Base-by-base conservation (phyloP, 2,888 invertebrate species). In the Cryptocephalus primarius region DNA sequence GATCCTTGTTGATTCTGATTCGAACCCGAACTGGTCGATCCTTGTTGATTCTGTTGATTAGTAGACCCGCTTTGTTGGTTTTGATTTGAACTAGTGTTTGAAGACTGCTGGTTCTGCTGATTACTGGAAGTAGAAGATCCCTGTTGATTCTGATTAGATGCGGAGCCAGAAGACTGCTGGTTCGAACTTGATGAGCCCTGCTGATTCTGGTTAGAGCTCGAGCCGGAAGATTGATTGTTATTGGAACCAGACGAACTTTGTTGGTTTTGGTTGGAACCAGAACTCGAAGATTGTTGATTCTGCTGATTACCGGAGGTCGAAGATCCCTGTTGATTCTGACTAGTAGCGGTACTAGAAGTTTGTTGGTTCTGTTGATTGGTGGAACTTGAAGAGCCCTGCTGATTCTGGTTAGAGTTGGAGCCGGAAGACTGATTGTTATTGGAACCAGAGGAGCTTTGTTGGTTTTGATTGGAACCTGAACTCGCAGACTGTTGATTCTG, bases 1-100 rank as follows among this genome's bases (percentile, higher is more conserved):
- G 46, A 52, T 34, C 51, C 47, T 46, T 55, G 56, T 46, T 57
- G 57, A 32, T 52, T 54, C 44, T 50, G 47, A 42, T 43, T 48
- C 4, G 54, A 44, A 13, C 39, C 22, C 8, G 44, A 42, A 14
- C 11, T 36, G 2, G 36, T 4, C n/a, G 47, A 47, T 9, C 49
- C 47, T 43, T 49, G 53, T 50, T 50, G 53, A 48, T 50, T 51
- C 39, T 47, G 22, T 46, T 51, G 52, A 48, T 45, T 49, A 9
- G 10, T 36, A 9, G 12, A 52, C 40, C 36, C 46, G 42, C 43
- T 42, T 43, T 53, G 53, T 43, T 54, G 51, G 47, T 48, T 55
- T 43, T 49, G 44, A n/a, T 38, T 14, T n/a, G 47, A 49, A 40
- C 12, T 40, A 10, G 38, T 12, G 2, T 11, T 33, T 11, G 45